phyloP scores from a whole-genome alignment of 2,797 vertebrate species.

The Columba guinea region DNA sequence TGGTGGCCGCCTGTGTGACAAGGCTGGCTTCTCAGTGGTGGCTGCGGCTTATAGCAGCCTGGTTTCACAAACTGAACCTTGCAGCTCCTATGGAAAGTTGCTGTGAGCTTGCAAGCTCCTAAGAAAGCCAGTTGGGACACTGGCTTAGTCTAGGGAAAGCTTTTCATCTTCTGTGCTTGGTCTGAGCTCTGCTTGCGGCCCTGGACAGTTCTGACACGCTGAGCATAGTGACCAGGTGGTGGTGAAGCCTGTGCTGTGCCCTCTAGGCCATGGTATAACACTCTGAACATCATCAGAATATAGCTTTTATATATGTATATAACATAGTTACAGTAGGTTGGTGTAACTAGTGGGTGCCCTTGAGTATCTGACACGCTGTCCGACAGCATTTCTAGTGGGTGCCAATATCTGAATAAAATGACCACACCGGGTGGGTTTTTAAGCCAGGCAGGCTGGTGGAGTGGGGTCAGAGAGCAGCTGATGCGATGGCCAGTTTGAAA shows the following conservation, averaged over 20 bases:
- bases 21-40: background rate
- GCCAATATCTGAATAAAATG: background rate
- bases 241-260: background rate
- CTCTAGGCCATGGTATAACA: background rate
- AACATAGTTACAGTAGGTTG: background rate
- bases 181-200: background rate
- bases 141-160: background rate
- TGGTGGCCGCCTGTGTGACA: background rate
- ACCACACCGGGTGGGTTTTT: background rate
- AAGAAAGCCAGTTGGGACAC: background rate
- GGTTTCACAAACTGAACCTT: background rate
- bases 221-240: background rate
- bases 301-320: background rate
- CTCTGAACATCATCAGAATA: background rate
- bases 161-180: background rate
- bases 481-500: background rate
- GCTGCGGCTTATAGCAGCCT: accelerated
- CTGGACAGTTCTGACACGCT: background rate
- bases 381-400: background rate
- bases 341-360: background rate
- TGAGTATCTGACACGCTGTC: background rate
- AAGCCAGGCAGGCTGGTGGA: background rate
- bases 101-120: background rate
- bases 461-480: background rate
- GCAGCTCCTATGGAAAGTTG: background rate